Conservation (phyloP, 2,888 invertebrate species). For the Nephrotoma flavescens region DNA sequence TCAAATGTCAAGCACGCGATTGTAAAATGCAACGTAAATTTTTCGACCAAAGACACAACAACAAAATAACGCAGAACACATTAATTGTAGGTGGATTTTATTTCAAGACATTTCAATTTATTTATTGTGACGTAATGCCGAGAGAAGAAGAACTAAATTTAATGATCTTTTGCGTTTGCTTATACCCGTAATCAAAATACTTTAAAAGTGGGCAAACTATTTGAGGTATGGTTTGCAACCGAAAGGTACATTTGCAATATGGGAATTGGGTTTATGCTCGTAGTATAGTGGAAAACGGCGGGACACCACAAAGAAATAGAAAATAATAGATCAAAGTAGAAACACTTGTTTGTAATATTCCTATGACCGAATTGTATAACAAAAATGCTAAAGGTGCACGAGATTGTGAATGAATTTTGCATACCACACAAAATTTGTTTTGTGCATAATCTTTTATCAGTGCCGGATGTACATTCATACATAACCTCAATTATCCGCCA, state of each 20-base stretch:
- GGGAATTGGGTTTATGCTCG: too few relatives aligned
- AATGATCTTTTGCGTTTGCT: neutral
- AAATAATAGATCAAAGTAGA: neutral
- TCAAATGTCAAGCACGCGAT: neutral
- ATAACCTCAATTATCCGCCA: neutral
- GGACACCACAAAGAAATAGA: neutral
- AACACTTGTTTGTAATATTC: neutral
- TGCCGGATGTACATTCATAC: neutral
- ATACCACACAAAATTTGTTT: neutral
- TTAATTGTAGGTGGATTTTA: neutral
- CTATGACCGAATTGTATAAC: neutral
- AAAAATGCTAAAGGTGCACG: neutral
- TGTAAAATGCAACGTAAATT: neutral
- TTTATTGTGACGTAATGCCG: neutral
- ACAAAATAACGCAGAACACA: neutral
- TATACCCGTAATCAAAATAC: neutral
- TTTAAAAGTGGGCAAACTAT: neutral
- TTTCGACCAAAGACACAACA: neutral
- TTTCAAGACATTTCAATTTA: neutral
- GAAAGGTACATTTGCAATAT: neutral
- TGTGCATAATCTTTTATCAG: neutral
- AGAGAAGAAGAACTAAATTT: neutral
- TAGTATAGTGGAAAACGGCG: neutral
- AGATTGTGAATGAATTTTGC: neutral
- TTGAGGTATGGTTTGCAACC: neutral